Evolutionary conservation across 2,888 invertebrate genomes (phyloP), one percentile per base, ranked within the genome.

Genomic region (Catocala sponsa): DNA sequence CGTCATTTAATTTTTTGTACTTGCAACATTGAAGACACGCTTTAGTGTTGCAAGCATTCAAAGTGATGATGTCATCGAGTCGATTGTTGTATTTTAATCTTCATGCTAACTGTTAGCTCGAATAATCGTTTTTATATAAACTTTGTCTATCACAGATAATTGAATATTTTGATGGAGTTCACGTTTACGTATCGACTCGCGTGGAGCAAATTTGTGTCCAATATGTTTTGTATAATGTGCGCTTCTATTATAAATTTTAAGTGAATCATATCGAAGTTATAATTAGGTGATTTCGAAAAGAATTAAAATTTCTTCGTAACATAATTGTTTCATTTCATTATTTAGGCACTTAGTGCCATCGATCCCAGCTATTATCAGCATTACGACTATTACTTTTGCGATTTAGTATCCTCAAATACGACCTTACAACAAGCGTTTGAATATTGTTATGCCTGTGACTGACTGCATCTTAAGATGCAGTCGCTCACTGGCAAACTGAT

Each of bases 251-350:
- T 88, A 86, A 82, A 83, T 74, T 73, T 65, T 88, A 89, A 89
- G 87, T 85, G 86, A 91, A 89, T 88, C 93, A 94, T 94, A 94
- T 94, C 93, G 93, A 90, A 89, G 86, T 90, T 90, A 84, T 77
- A 86, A 81, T 89, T 92, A 93, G 90, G 87, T 90, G 88, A 89
- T 87, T 91, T 88, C 86, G 84, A 86, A 90, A 87, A 87, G 88
- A 89, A 94, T 92, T 91, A 92, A 92, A 93, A 87, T 89, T 90
- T 91, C 92, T 90, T 91, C 87, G 81, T 85, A 83, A 79, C 69
- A 58, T 56, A 49, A 53, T 65, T 68, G 74, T 83, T 82, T 85
- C 74, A 78, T 83, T 79, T 32, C 9, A 38, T 7, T 6, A 38
- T 7, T 38, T 25, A 25, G 2, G 25, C 25, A 25, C 25, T 25